Base-by-base conservation (phyloP, 2,113 vertebrate genomes). In the Philantomba maxwellii region DNA sequence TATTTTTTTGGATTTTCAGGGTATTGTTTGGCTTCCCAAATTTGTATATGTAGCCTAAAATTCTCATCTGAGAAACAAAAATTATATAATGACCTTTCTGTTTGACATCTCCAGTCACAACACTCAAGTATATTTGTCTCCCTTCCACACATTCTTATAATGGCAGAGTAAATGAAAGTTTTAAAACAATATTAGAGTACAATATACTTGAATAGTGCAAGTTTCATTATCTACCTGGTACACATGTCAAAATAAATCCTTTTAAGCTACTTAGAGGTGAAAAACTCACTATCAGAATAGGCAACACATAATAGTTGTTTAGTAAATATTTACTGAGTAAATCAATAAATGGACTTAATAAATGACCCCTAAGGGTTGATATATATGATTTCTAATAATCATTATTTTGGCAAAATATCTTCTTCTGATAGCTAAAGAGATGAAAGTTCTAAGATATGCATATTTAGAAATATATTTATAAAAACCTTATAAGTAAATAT, bases 291-390 rank as follows among this genome's bases (percentile, higher is more conserved):
- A 49, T 57, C 66, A 88, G n/a, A 94, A n/a, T 55, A 66, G n/a
- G 10, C 10, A 51, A 33, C 9, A 55, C 8, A 17, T 60, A 75
- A 15, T 78, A 89, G 43, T 4, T 93, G 36, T 89, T 94, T 28
- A 95, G 49, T 86, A 91, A 89, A 45, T 86, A 87, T 82, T 96
- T 88, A 39, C 30, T 88, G 28, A 81, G 47, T 51, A 94, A 86
- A 77, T 77, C 21, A 84, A 88, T 94, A 39, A 55, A 64, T 84
- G 1, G 9, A 85, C 33, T 95, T 23, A 89, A 62, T 81, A 91
- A 73, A 64, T 89, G 39, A 91, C 87, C 5, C 15, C 19, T 28
- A 64, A 49, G 6, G 2, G 30, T 86, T 30, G 21, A 73, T 96
- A 92, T 25, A 85, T 87, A 82, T n/a, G 11, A 93, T 85, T 93